These are phyloP conservation scores for Rhea pennata DNA, from an alignment of 2,113 vertebrate species.

Conservation along the genomic window DNA sequence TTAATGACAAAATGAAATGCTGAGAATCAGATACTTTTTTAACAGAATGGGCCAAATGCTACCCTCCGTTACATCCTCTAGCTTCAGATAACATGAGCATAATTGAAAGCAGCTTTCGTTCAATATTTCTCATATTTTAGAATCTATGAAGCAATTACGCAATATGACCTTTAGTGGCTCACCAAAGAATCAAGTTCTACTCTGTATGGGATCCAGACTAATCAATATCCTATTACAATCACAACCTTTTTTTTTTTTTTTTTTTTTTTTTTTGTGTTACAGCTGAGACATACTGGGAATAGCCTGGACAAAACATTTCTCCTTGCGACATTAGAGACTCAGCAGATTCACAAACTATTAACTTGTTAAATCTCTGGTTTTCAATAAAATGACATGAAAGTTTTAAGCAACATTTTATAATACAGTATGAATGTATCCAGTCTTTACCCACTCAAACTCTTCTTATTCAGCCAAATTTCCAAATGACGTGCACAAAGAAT, in stretches of 20 bases:
- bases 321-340: not conserved
- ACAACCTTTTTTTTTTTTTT: not conserved
- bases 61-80: constrained; percentile 8
- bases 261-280: not conserved
- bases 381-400: not conserved
- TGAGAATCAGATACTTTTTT: constrained; percentile 27
- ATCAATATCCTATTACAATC: constrained; percentile 96
- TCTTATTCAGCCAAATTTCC: not conserved
- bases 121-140: constrained; percentile 75
- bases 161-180: constrained; percentile 89
- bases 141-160: constrained; percentile 81
- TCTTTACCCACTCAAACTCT: not conserved
- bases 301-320: not conserved
- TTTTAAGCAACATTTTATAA: constrained; percentile 16
- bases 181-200: constrained; percentile 84
- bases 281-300: constrained; percentile 28
- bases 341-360: constrained; percentile 23
- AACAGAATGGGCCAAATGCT: constrained; percentile 30
- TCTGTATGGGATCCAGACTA: constrained; percentile 85
- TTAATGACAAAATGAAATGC: not conserved
- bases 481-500: not conserved
- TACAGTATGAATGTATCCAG: not conserved
- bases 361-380: not conserved
- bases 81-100: constrained; percentile 26
- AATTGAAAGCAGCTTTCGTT: constrained; percentile 52